Evolutionary conservation across 1,140 invertebrate species (phyloP).

Genomic region (Microvelia longipes): DNA sequence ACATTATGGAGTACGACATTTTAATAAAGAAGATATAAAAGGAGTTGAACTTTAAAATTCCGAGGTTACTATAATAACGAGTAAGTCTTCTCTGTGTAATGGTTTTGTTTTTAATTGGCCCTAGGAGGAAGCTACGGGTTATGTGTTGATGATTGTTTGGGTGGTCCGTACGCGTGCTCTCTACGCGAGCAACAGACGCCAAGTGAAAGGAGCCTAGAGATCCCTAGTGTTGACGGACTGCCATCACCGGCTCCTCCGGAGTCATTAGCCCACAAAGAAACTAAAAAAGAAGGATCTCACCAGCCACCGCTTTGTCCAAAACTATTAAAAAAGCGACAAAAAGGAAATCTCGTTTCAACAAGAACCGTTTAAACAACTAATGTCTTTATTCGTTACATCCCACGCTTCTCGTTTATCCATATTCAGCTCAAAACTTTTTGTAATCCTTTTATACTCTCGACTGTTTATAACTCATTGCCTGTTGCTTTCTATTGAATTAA

Average conservation of each 20-base stretch:
- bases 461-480: too few species aligned
- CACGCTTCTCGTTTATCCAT: not conserved
- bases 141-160: not conserved
- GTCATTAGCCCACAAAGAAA: not conserved
- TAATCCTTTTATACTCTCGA: too few species aligned
- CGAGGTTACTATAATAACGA: not conserved
- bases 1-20: not conserved
- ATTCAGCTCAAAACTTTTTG: too few species aligned
- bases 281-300: not conserved
- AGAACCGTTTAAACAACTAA: not conserved
- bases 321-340: not conserved
- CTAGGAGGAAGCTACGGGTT: not conserved
- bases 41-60: not conserved
- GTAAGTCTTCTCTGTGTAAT: not conserved
- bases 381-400: not conserved
- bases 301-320: not conserved
- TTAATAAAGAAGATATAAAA: not conserved
- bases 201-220: not conserved
- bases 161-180: not conserved
- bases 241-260: not conserved
- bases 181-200: too few species aligned
- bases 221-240: not conserved
- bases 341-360: not conserved
- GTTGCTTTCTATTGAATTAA: too few species aligned
- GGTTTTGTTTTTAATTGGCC: not conserved